Conservation (phyloP, 2,113 vertebrate genomes). For the Nematolebias whitei region DNA sequence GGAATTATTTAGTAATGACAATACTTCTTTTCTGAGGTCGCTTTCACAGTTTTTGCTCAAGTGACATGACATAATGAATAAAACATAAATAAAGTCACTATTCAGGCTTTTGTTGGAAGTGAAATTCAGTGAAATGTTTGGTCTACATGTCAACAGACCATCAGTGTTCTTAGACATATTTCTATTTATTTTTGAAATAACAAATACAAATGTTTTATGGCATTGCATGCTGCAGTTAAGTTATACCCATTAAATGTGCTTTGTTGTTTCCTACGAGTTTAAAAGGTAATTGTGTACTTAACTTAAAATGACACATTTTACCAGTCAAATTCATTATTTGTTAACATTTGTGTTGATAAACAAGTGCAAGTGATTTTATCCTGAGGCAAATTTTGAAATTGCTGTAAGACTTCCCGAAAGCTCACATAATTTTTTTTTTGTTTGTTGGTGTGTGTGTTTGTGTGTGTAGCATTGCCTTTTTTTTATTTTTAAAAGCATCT, state of each 20-base stretch:
- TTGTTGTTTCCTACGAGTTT: no score
- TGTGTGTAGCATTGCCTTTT: constrained; percentile 41
- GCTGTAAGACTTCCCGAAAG: constrained; percentile 51
- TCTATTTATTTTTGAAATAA: no score
- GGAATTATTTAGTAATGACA: constrained; percentile 40
- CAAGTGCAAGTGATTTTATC: constrained; percentile 29
- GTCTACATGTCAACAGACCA: no score
- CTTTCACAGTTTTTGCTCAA: background rate
- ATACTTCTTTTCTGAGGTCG: constrained; percentile 19
- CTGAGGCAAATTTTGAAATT: constrained; percentile 40
- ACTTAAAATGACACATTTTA: background rate
- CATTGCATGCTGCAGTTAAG: no score
- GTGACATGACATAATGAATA: background rate
- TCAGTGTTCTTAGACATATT: no score
- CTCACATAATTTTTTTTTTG: constrained; percentile 36
- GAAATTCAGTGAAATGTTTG: background rate
- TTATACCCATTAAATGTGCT: no score
- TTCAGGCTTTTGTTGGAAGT: background rate
- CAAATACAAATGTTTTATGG: no score
- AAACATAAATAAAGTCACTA: no score
- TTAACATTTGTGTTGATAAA: constrained; percentile 34
- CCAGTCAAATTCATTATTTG: background rate
- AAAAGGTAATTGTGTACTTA: background rate
- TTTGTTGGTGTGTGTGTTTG: no score
- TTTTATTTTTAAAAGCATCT: constrained; percentile 49